Evolutionary conservation across 1,140 invertebrate genomes (phyloP).

Genomic region (Bombus confusus): DNA sequence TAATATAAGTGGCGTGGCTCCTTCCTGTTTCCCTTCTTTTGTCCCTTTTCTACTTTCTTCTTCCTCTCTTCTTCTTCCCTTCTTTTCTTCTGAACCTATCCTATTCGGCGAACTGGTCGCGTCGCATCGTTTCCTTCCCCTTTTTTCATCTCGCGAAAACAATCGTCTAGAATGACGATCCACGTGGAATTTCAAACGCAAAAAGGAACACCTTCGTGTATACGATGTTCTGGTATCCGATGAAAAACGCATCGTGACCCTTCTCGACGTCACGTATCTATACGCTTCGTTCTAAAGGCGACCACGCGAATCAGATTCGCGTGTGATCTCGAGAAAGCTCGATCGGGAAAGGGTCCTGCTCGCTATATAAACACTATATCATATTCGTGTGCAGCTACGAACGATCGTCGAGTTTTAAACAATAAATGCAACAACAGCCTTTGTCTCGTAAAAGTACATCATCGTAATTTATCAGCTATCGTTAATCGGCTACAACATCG

Average conservation of each 20-base stretch:
- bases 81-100: too few relatives aligned
- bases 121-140: background rate
- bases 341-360: background rate
- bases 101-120: background rate
- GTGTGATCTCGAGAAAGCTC: slow-evolving; percentile 44
- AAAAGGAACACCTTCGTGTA: background rate
- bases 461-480: background rate
- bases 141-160: background rate
- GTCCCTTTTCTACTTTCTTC: background rate
- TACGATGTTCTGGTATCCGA: background rate
- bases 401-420: slow-evolving; percentile 25
- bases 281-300: slow-evolving; percentile 9
- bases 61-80: too few relatives aligned
- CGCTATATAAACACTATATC: background rate
- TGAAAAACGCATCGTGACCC: slow-evolving; percentile 4
- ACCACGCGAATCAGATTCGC: background rate
- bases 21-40: background rate
- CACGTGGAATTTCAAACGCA: background rate
- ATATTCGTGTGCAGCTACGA: slow-evolving; percentile 20
- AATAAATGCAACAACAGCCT: slow-evolving; percentile 43
- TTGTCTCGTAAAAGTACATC: slow-evolving; percentile 33
- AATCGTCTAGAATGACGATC: background rate
- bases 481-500: slow-evolving; percentile 9
- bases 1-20: slow-evolving; percentile 30
- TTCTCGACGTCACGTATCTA: background rate